phyloP scores from a whole-genome alignment of 2,888 invertebrate species.

The Aleiodes leptofemur region DNA sequence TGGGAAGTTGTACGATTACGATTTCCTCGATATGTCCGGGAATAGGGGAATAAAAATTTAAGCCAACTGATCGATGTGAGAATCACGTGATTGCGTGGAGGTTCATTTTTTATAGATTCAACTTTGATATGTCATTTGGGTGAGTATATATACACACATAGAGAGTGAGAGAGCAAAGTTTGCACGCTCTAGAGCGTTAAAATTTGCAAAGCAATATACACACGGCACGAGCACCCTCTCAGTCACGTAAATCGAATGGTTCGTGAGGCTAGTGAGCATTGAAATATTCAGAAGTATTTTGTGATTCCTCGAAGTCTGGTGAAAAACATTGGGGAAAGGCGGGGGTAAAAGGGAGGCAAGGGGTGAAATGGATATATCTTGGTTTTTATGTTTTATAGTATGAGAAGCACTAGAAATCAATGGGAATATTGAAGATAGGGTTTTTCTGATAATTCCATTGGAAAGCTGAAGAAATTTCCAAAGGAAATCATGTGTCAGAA shows the following conservation, averaged over 20 bases:
- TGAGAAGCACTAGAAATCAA: too few relatives aligned
- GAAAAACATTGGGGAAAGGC: too few relatives aligned
- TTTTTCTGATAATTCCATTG: too few relatives aligned
- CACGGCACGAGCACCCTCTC: not conserved
- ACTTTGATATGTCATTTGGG: conserved; percentile 40
- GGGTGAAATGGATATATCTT: too few relatives aligned
- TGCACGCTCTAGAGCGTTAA: not conserved
- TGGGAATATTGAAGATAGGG: too few relatives aligned
- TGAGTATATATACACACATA: conserved; percentile 7
- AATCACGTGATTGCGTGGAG: conserved; percentile 49
- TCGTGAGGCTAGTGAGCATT: not conserved
- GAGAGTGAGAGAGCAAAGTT: not conserved
- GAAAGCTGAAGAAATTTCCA: too few relatives aligned
- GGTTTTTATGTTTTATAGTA: too few relatives aligned
- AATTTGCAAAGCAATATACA: not conserved
- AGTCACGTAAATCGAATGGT: conserved; percentile 16
- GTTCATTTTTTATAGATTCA: conserved; percentile 29
- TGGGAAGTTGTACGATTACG: not conserved
- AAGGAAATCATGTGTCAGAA: too few relatives aligned
- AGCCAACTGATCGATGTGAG: conserved; percentile 53
- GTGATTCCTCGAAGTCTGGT: too few relatives aligned
- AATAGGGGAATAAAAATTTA: conserved; percentile 51
- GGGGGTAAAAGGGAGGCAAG: too few relatives aligned
- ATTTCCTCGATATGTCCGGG: conserved; percentile 34
- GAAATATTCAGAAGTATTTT: conserved; percentile 1